Base-by-base conservation (phyloP, 92 coral and sea anemone genomes). In the Zoanthus sansibaricus region DNA sequence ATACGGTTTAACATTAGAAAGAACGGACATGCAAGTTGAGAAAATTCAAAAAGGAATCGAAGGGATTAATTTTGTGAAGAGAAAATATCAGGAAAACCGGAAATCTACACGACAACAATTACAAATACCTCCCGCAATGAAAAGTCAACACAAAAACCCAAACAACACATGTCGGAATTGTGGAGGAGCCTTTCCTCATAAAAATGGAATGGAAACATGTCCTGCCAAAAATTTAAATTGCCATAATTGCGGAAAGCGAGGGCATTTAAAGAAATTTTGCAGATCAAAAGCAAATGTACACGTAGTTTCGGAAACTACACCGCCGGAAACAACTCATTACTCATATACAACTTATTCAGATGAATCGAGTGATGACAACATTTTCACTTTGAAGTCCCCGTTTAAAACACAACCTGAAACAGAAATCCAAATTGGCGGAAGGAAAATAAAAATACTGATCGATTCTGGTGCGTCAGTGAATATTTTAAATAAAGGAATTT, bases 381-480 rank as follows among this genome's bases (percentile, higher is more conserved):
- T 85, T 18, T 78, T 15, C 85, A 70, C 89, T 32, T n/a, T 84
- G 32, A 88, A 33, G 33, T 69, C 82, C 48, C 7, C 71, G 1
- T 56, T 75, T 5, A 52, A 62, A 7, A 86, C 72, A 78, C 87
- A 86, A n/a, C 89, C 92, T 20, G 86, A 89, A 86, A 77, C 68
- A 7, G 4, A 45, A 12, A 51, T 78, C 55, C 48, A 42, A 8
- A 79, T 86, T 42, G 79, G 89, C 9, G 44, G 59, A 74, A 55
- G 71, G 13, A 62, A 46, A 87, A 52, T 86, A 33, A 90, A 86
- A 51, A 82, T 83, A 4, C 45, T 91, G 15, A 67, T 91, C 45
- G 88, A 91, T 69, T 82, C 86, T 21, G 93, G 88, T 15, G 86
- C 93, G 4, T 91, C 93, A 30, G 93, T 87, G 6, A 91, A 87